These are phyloP conservation scores for Lathronympha strigana DNA, from an alignment of 2,888 invertebrate species.

Conservation along the genomic window DNA sequence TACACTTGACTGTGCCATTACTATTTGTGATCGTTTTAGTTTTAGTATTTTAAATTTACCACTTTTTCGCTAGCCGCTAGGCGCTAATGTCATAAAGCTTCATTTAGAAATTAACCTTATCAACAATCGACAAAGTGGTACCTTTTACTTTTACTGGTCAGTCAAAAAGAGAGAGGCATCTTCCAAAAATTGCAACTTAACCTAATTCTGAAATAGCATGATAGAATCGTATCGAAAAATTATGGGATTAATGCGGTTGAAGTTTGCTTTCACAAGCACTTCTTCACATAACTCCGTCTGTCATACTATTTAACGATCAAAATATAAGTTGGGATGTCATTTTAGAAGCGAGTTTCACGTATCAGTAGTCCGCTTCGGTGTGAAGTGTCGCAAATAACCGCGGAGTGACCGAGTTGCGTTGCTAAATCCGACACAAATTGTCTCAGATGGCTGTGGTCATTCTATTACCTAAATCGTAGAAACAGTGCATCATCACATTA, in stretches of 20 bases:
- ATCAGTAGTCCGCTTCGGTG: conserved; percentile 30
- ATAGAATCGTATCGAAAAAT: neutral
- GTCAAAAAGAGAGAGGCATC: neutral
- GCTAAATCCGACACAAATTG: conserved; percentile 40
- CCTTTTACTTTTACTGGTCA: too few relatives aligned
- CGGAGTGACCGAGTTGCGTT: conserved; percentile 49
- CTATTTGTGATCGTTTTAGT: too few relatives aligned
- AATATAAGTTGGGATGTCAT: conserved; percentile 28
- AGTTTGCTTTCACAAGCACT: conserved; percentile 15
- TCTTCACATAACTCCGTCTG: neutral
- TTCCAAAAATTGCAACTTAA: neutral
- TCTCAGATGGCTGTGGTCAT: neutral
- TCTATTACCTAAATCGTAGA: neutral
- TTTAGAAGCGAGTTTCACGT: conserved; percentile 38
- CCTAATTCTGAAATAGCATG: neutral
- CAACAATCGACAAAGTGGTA: too few relatives aligned
- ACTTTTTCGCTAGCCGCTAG: too few relatives aligned
- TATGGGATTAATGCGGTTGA: neutral
- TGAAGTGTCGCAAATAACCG: conserved; percentile 50
- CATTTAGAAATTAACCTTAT: too few relatives aligned
- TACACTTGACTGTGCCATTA: too few relatives aligned
- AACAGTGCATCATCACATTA: neutral
- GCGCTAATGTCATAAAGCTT: too few relatives aligned
- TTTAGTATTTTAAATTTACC: too few relatives aligned
- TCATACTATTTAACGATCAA: neutral